These are phyloP conservation scores for Cyanocitta stelleri DNA, from an alignment of 2,113 vertebrate species.

Conservation along the genomic window DNA sequence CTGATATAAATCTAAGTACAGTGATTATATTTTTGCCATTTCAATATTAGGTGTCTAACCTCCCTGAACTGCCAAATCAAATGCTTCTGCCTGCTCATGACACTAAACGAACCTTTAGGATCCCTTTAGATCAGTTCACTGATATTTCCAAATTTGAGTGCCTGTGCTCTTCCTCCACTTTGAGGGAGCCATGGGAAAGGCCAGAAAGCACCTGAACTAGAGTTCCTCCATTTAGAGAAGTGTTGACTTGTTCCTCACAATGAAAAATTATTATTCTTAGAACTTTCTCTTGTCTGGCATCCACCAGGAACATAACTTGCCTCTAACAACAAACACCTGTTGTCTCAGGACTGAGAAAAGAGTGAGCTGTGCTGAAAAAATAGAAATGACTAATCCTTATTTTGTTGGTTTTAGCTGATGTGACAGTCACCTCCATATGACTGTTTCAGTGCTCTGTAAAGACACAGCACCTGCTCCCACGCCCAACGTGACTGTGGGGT, in stretches of 20 bases:
- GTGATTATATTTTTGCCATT: background rate
- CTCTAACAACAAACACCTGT: background rate
- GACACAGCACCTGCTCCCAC: background rate
- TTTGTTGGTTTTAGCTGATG: background rate
- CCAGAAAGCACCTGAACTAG: background rate
- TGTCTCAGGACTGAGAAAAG: background rate
- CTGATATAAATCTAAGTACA: background rate
- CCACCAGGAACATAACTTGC: background rate
- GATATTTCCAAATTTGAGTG: background rate
- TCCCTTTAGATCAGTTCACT: background rate
- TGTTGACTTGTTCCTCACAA: background rate
- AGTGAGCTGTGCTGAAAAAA: background rate
- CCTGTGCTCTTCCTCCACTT: background rate
- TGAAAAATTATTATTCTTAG: background rate
- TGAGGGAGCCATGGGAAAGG: background rate
- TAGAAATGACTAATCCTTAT: background rate
- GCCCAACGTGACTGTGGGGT: background rate
- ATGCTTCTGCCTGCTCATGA: background rate
- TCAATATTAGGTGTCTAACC: background rate
- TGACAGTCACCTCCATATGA: conserved; percentile 4
- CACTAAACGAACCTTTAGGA: background rate
- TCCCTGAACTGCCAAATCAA: background rate
- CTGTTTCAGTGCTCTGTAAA: background rate
- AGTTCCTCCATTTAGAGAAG: background rate
- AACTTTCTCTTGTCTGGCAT: background rate